Base-by-base conservation (phyloP, 92 coral and sea anemone species). In the Palythoa caribaeorum region DNA sequence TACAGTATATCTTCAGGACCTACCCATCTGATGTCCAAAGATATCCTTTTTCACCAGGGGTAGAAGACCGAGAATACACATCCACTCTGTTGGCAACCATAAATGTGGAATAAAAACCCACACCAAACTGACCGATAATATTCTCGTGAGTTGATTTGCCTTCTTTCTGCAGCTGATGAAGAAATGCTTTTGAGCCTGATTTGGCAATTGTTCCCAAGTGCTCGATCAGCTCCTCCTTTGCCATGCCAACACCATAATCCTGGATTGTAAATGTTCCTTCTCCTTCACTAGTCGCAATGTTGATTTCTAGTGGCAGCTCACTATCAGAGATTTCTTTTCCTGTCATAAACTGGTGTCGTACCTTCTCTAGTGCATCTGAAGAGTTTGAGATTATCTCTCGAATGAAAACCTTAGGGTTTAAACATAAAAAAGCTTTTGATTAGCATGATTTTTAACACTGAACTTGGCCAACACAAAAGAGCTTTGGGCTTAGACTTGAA, bases 61-160 rank as follows among this genome's bases (percentile, higher is more conserved):
- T 35, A 76, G 87, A 95, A 54, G 99, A 97, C 28, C 94, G 90
- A 1, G 98, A 94, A 80, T 81, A 97, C 71, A 97, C 99, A 84
- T 95, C 98, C 13, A 97, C 99, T 73, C 83, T 94, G 73, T 91
- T 93, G 12, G 98, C 99, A 38, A 97, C 99, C 99, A 97, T 97
- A 55, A 97, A 97, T 3, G 99, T 89, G 36, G 99, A 97, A 76
- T 97, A 97, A 83, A 97, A 97, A 71, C 99, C 99, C 17, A 97
- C 99, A 47, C 99, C 99, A 94, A 97, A 97, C 90, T 97, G 99
- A 60, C 99, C 99, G 86, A 97, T 97, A 59, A 97, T 97, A 81
- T 92, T 97, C 79, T 94, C 96, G 6, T 77, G 78, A 14, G 86
- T 77, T 71, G 96, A 85, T 39, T 91, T 17, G 37, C 93, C 96